Evolutionary conservation across 92 coral and sea anemone genomes (phyloP), one percentile per base, ranked within the genome.

Genomic region (Epizoanthus stellaris): DNA sequence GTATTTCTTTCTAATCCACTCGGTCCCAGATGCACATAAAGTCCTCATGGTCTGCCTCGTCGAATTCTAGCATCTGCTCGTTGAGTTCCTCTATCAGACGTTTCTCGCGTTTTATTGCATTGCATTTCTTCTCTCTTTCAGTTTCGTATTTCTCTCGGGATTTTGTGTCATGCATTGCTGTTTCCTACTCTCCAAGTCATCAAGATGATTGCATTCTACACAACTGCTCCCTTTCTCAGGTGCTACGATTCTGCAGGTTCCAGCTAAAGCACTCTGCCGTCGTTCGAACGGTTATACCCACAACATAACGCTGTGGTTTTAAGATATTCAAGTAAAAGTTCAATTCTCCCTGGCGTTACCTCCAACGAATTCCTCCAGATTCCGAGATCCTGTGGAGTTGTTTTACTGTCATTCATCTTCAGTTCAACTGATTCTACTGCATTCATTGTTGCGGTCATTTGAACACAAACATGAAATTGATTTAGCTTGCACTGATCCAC

Each of bases 401-500:
- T 67, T 66, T 66, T 13, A 66, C 70, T 66, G 43, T 38, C 70
- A 66, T 66, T 66, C 70, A 66, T 66, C 70, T 6, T 66, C 36
- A 66, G 70, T 66, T 66, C 70, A 66, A 66, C 70, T 66, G 70
- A 66, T 25, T 67, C 43, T 19, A 67, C 43, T 67, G 71, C 71
- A 67, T 67, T 67, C 71, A 25, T 67, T 30, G 71, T 30, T 67
- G 12, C 10, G 71, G 71, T 67, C 45, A 67, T 67, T 45, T 30
- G 71, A 67, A 67, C 71, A 67, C 71, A 67, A 30, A 67, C 71
- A 67, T 14, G 17, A 25, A 23, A 67, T 67, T 67, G 71, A 19
- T 67, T 67, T 67, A 67, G 71, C 71, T 67, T 67, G 71, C 71
- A 67, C 71, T 67, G 43, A 67, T 67, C 71, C 71, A 6, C 71